Base-by-base conservation (phyloP, 2,797 vertebrate genomes). In the Agapornis canus region DNA sequence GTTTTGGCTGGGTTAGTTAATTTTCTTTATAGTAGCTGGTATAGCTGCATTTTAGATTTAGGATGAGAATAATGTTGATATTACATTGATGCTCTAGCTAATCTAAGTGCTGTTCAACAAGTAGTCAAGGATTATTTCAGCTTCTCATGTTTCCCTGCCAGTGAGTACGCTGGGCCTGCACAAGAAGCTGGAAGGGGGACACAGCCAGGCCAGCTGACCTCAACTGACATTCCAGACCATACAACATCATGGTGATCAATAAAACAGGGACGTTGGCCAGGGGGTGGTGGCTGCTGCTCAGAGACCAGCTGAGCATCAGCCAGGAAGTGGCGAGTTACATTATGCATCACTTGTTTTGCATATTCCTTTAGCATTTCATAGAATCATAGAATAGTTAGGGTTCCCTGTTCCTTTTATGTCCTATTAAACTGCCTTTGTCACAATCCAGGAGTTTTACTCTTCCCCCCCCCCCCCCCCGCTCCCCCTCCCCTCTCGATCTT, bases 251-350 rank as follows among this genome's bases (percentile, higher is more conserved):
- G 59, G 11, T 29, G 26, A 61, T 29, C 18, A 61, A 21, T 29
- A 61, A 61, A 7, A 29, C 26, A 8, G 8, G 26, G 59, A 56
- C 12, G 0, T 3, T 29, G 31, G 4, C 21, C 32, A 37, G 54
- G 48, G 8, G 13, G 17, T 19, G 54, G 20, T 56, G 66, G 25
- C 15, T 22, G 3, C 61, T 6, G 21, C 47, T 22, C 69, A 60
- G 29, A 21, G 29, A 26, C 29, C 21, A 54, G 17, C 23, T 3
- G 0, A 29, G 25, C 37, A 21, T 12, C 0, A 2, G 18, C 14
- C 61, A 85, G n/a, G 1, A 5, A 3, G 7, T 21, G 25, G 25
- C 27, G 39, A 56, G n/a, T 6, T 3, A 31, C 5, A 10, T 13
- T 9, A 6, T 31, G 14, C 12, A 6, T 11, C 27, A 35, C 21